Conservation (phyloP, 2,888 invertebrate species). For the Cantharis lateralis region DNA sequence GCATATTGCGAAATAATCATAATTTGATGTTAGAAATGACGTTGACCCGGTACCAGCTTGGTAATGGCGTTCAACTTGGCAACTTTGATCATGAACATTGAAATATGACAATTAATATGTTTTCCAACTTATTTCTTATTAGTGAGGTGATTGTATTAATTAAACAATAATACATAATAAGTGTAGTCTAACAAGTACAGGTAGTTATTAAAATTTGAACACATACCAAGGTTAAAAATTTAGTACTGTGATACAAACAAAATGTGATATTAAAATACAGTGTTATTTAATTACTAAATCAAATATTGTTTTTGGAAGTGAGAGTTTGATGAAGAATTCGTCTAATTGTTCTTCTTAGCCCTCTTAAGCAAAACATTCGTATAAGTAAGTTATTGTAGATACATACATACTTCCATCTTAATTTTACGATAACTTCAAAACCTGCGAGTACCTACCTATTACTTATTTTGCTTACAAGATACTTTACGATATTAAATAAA, state of each 20-base stretch:
- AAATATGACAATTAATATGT: constrained; percentile 32
- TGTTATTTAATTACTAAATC: constrained; percentile 18
- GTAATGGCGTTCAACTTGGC: constrained; percentile 45
- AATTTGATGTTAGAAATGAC: constrained; percentile 39
- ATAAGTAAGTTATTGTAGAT: not conserved
- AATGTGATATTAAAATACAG: constrained; percentile 45
- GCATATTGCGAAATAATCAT: constrained; percentile 13
- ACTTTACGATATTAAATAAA: not conserved
- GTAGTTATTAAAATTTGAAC: constrained; percentile 9
- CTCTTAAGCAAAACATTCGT: not conserved
- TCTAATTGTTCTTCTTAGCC: not conserved
- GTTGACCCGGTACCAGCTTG: constrained; percentile 43
- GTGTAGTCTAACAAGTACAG: not conserved
- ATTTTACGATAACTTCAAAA: not conserved
- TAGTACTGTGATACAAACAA: constrained; percentile 49
- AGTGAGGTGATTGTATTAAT: constrained; percentile 15
- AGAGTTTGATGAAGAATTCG: not conserved
- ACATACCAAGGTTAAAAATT: constrained; percentile 19
- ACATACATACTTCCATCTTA: not conserved
- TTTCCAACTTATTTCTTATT: constrained; percentile 16
- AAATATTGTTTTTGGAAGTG: not conserved
- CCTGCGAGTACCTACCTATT: not conserved
- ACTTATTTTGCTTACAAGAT: not conserved
- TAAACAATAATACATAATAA: not conserved
- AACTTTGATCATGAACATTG: constrained; percentile 31